Base-by-base conservation (phyloP, 1,140 invertebrate genomes). In the Campodea augens region DNA sequence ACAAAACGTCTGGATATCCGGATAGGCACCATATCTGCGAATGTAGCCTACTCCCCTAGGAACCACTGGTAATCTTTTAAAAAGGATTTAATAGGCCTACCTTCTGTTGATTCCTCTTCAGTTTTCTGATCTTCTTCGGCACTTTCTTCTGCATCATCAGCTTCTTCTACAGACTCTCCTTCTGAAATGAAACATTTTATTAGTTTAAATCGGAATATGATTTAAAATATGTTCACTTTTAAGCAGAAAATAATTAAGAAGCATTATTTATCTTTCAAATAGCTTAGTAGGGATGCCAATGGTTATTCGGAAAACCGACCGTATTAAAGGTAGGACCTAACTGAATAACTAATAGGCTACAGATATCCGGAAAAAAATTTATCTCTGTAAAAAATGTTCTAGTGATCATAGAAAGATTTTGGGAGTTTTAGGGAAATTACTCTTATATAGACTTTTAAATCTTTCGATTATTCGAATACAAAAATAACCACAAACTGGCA, bases 51-150 rank as follows among this genome's bases (percentile, higher is more conserved):
- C 44, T 12, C 21, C 44, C n/a, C 40, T 44, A 22, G 52, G n/a
- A n/a, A n/a, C n/a, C n/a, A n/a, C n/a, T n/a, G n/a, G n/a, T n/a
- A n/a, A n/a, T n/a, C n/a, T n/a, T n/a, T n/a, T n/a, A n/a, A n/a
- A n/a, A n/a, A n/a, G n/a, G n/a, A n/a, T 54, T 45, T 53, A 54
- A 51, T 62, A 53, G 55, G 58, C 56, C 53, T 47, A n/a, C n/a
- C 55, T 53, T 56, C 60, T 32, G 44, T 46, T 49, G 25, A 41
- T 42, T 20, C 40, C 4, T 38, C 41, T 44, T 18, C 20, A 36
- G 25, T 40, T 24, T 47, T 41, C 3, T 46, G 51, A 36, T 44
- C 41, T 38, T 49, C 47, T 36, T 23, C 20, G n/a, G 39, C n/a
- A 20, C 4, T 13, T 21, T 25, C 23, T 48, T 47, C 44, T 36